Evolutionary conservation across 2,888 invertebrate genomes (phyloP), one percentile per base, ranked within the genome.

Genomic region (Scrobipalpa costella): DNA sequence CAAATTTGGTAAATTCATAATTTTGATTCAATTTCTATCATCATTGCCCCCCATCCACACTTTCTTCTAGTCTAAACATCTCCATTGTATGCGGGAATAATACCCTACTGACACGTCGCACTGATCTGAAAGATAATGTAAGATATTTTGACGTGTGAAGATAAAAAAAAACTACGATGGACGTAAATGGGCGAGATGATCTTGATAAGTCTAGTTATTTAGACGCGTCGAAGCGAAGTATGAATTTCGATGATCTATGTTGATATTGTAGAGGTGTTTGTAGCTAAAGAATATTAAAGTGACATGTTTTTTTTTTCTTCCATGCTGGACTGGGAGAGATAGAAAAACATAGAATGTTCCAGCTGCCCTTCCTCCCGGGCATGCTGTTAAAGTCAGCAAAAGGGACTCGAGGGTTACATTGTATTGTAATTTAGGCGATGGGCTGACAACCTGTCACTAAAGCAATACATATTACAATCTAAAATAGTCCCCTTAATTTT

Each of bases 61-160:
- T 44, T 44, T 44, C n/a, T n/a, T 2, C 5, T 44, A n/a, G 44
- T 44, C 27, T 27, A 27, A 44, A 15, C 44, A 15, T 40, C 15
- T 9, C n/a, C 15, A 79, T 78, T 81, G 79, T 80, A 74, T 74
- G 74, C 74, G 70, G 70, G 66, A 71, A 71, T 74, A 73, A 74
- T 76, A 73, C 70, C 64, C 62, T 66, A 68, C 74, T 76, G 81
- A 80, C 80, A 72, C 78, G 79, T 81, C 80, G 79, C 80, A 70
- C 76, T 67, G 84, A 85, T 85, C 75, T 67, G 69, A 55, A 63
- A 75, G 85, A 88, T 86, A 85, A 75, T 67, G 73, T 79, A 74
- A 81, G 76, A 80, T 80, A 80, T 83, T 86, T 81, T 84, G 84
- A 85, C 83, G 81, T 80, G 83, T 80, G 77, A 79, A 79, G 74